Percentiles rank a stretch among this genome's conserved stretches.
Evolutionary conservation across 2,888 invertebrate species (phyloP).

Genomic region (Osmoderma eremita): DNA sequence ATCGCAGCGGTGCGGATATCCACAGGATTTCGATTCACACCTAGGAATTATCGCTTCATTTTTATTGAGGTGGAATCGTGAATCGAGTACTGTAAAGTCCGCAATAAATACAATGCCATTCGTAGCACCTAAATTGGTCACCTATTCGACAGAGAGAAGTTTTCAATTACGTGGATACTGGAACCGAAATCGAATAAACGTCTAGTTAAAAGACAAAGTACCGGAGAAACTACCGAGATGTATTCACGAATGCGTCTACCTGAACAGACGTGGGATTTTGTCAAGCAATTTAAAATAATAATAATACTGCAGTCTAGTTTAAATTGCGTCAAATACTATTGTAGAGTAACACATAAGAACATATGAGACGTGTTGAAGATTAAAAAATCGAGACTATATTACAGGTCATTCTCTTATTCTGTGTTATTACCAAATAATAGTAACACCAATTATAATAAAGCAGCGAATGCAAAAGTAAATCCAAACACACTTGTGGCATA

Average conservation of each 20-base stretch:
- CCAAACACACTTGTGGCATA: too few relatives aligned
- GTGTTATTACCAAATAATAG: too few relatives aligned
- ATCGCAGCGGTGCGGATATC: not conserved
- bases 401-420: too few relatives aligned
- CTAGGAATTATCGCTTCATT: conserved; percentile 7
- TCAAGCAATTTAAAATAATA: conserved; percentile 1
- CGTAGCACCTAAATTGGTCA: conserved; percentile 1
- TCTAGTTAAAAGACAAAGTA: conserved; percentile 24
- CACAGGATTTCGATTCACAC: conserved; percentile 3
- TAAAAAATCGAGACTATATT: too few relatives aligned
- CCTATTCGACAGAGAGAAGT: conserved; percentile 11
- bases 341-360: too few relatives aligned
- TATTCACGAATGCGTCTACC: conserved; percentile 8
- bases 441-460: too few relatives aligned
- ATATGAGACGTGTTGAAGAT: too few relatives aligned
- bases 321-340: too few relatives aligned
- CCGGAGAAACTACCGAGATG: not conserved
- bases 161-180: conserved; percentile 7
- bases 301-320: too few relatives aligned
- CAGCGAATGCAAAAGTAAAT: too few relatives aligned
- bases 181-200: conserved; percentile 23
- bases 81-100: conserved; percentile 1
- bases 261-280: not conserved
- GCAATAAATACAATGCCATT: conserved; percentile 15
- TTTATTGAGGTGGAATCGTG: not conserved